These are phyloP conservation scores for Tenebrosternarchus preto DNA, from an alignment of 2,113 vertebrate genomes.

Conservation along the genomic window DNA sequence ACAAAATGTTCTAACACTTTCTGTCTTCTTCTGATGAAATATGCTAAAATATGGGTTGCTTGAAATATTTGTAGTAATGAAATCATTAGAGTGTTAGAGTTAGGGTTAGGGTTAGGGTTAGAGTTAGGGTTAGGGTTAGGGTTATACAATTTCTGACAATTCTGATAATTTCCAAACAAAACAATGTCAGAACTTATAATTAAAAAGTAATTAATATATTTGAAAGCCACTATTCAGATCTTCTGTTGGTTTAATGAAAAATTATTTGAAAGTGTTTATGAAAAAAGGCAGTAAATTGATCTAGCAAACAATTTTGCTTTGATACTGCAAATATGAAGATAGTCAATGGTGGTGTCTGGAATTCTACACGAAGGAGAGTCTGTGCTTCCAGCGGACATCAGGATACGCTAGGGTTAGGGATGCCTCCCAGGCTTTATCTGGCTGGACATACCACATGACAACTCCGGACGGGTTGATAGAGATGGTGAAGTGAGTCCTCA, in stretches of 20 bases:
- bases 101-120: too few species aligned
- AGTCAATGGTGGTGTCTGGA: background rate
- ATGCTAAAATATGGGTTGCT: too few species aligned
- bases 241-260: too few species aligned
- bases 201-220: too few species aligned
- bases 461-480: conserved; percentile 82
- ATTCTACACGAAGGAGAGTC: background rate
- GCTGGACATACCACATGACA: conserved; percentile 84
- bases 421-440: conserved; percentile 12
- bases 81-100: background rate
- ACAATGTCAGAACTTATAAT: too few species aligned
- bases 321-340: background rate
- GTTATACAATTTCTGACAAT: too few species aligned
- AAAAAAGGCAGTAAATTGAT: too few species aligned
- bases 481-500: conserved; percentile 68
- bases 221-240: too few species aligned
- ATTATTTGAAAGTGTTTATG: too few species aligned
- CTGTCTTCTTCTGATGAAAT: background rate
- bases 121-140: too few species aligned
- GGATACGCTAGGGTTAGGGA: background rate
- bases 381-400: background rate
- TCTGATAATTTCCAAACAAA: too few species aligned
- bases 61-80: background rate
- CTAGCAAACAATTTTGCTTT: background rate
- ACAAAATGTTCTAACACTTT: background rate